Base-by-base conservation (phyloP, 2,113 vertebrate genomes). In the Calidris pugnax region DNA sequence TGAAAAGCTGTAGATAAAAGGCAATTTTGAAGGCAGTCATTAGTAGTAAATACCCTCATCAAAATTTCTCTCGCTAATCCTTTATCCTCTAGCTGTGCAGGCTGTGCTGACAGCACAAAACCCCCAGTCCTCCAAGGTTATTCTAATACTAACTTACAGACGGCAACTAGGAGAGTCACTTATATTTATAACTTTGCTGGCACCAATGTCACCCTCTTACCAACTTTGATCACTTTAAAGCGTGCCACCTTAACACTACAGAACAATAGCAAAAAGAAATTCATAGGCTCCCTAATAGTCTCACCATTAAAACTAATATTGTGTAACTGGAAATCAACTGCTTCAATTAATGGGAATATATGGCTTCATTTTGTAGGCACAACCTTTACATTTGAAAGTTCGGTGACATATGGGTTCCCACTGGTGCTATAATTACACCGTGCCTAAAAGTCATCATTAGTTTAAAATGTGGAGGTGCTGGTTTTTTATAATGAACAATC, bases 1-100 rank as follows among this genome's bases (percentile, higher is more conserved):
- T 95, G 89, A 92, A 96, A 97, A 96, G 69, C 84, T 62, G 71
- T 62, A 89, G 89, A 97, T 97, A 92, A 95, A 94, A 91, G 77
- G 92, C 80, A 95, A 66, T 95, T 95, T 87, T 93, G 94, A 91
- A 95, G 84, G 81, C 74, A 94, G 92, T 89, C 90, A 94, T 95
- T 97, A 95, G 92, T 82, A 92, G 92, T 89, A 97, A 95, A 97
- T 89, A 96, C 81, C 53, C 81, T 95, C 74, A 93, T 97, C 94
- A 93, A 82, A 94, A 95, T 95, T 94, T 95, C 74, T 87, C 81
- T 87, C 66, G 95, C 74, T 95, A 94, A 95, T 92, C 86, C 92
- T 89, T 89, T 93, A 75, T 93, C 69, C 73, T 93, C 80, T 73
- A 78, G 80, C 88, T 76, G 66, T 32, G 56, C 72, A 86, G 75